These are phyloP conservation scores for Mamestra brassicae DNA, from an alignment of 2,888 invertebrate genomes.

Conservation along the genomic window DNA sequence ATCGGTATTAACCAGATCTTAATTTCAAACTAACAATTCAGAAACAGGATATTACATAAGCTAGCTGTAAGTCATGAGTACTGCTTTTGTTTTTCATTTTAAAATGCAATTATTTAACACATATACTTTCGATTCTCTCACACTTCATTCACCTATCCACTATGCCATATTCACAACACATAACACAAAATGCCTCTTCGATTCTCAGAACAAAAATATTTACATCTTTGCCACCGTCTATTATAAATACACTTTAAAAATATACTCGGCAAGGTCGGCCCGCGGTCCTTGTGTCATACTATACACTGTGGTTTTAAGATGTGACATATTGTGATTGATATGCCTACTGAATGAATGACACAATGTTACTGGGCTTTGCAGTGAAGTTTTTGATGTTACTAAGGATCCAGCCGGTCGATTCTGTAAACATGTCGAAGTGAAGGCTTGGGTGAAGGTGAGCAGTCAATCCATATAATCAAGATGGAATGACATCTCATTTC, in stretches of 20 bases:
- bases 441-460: no score
- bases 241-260: slow-evolving; percentile 58
- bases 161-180: background rate
- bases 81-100: no score
- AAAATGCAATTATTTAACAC: no score
- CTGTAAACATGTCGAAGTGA: no score
- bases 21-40: no score
- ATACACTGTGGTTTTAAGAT: slow-evolving; percentile 65
- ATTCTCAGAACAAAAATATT: slow-evolving; percentile 60
- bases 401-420: no score
- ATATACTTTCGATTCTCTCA: background rate
- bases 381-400: background rate
- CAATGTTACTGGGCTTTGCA: slow-evolving; percentile 3
- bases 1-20: no score
- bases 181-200: slow-evolving; percentile 2
- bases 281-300: slow-evolving; percentile 69
- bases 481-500: no score
- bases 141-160: slow-evolving; percentile 1
- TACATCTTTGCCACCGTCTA: slow-evolving; percentile 40
- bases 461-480: no score
- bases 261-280: slow-evolving; percentile 68
- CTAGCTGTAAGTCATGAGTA: no score
- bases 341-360: slow-evolving; percentile 21
- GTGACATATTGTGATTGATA: slow-evolving; percentile 44
- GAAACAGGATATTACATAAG: no score